Conservation (phyloP, 2,797 vertebrate genomes). For the Allobates femoralis region DNA sequence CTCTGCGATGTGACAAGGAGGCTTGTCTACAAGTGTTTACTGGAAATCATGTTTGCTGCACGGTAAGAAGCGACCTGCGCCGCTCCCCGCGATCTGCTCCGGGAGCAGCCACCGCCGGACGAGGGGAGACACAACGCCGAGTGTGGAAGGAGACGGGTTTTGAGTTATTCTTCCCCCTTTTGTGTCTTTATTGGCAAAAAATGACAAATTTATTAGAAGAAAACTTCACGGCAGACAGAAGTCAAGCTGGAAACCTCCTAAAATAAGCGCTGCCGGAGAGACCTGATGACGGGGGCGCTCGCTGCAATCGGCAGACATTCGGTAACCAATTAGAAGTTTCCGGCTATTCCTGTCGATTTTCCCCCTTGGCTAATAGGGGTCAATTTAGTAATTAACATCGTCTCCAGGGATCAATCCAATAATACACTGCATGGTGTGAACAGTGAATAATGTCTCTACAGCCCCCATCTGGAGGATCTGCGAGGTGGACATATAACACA, state of each 20-base stretch:
- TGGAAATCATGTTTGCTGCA: neutral
- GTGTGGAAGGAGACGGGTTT: neutral
- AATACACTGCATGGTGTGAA: neutral
- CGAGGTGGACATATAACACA: neutral
- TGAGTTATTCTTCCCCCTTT: neutral
- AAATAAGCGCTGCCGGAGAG: neutral
- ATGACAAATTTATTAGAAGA: neutral
- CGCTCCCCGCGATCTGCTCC: slow-evolving; percentile 36
- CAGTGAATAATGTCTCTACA: neutral
- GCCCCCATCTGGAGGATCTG: neutral
- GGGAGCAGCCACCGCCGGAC: neutral
- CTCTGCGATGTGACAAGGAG: slow-evolving; percentile 19
- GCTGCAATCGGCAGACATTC: too few species aligned
- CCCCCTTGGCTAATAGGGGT: too few species aligned
- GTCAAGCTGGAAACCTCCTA: neutral
- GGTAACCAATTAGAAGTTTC: too few species aligned
- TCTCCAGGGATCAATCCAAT: too few species aligned
- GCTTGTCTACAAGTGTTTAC: slow-evolving; percentile 38
- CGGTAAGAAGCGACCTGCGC: slow-evolving; percentile 24
- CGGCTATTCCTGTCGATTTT: too few species aligned
- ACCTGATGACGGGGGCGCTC: neutral
- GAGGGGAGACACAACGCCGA: neutral
- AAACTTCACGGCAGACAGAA: neutral
- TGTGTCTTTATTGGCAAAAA: neutral
- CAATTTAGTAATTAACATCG: too few species aligned